Base-by-base conservation (phyloP, 2,113 vertebrate genomes). In the Columba janthina region DNA sequence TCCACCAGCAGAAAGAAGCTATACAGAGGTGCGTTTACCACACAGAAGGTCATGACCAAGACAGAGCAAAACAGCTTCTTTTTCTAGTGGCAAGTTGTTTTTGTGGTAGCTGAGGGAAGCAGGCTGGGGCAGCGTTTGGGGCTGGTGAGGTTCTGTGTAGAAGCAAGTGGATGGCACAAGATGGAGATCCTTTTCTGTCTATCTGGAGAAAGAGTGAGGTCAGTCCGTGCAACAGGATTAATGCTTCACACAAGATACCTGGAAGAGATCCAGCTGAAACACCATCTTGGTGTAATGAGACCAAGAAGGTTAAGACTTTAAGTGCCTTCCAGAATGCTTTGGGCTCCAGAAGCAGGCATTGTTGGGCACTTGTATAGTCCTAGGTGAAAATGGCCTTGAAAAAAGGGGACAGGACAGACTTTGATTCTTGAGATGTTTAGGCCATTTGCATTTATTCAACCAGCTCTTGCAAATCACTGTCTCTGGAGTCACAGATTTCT, bases 241-340 rank as follows among this genome's bases (percentile, higher is more conserved):
- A 25, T 22, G 60, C 72, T 79, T 83, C 77, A 18, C 40, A 56
- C 29, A 19, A 6, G 42, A n/a, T 36, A 26, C 38, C 22, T 60
- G 53, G 40, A 71, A 31, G 64, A 79, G 38, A 80, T 73, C 46
- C 82, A 91, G 36, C 67, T 84, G 76, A 65, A 89, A 64, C 22
- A 75, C 42, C 18, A 32, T 53, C 53, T 70, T 61, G 75, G 54
- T 83, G 60, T 90, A 60, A n/a, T 12, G 48, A 71, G 46, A 89
- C 42, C 67, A 77, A 93, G 75, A 73, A 85, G 38, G 60, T 92
- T 81, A 74, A 71, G 60, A 77, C 34, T 56, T 79, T 18, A 94
- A 90, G 90, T 96, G 95, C 85, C 96, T 96, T 96, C 88, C 88
- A 85, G 54, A 42, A 56, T 34, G 34, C 56, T 78, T 67, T 85